Evolutionary conservation across 2,888 invertebrate genomes (phyloP).

Genomic region (Proisotoma minuta): DNA sequence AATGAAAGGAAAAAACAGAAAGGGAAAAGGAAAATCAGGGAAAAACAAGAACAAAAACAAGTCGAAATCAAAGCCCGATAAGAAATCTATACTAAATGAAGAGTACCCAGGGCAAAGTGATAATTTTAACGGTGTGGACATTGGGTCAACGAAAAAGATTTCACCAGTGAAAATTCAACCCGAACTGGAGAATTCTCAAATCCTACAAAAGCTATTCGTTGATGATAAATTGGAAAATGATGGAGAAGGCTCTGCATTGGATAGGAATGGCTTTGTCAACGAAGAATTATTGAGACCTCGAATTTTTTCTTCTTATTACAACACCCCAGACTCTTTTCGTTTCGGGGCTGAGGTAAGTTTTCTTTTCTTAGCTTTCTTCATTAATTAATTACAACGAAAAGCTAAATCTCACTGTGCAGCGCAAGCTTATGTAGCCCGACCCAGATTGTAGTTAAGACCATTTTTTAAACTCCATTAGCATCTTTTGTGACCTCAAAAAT

Average conservation of each 20-base stretch:
- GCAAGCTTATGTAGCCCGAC: no score
- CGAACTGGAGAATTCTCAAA: not conserved
- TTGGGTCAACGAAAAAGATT: slow-evolving; percentile 7
- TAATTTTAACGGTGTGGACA: slow-evolving; percentile 14
- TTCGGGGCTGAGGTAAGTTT: slow-evolving; percentile 51
- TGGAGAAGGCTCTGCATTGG: slow-evolving; percentile 11
- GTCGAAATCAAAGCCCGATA: slow-evolving; percentile 17
- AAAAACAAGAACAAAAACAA: slow-evolving; percentile 28
- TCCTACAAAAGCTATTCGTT: not conserved
- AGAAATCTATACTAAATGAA: slow-evolving; percentile 31
- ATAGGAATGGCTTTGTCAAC: slow-evolving; percentile 18
- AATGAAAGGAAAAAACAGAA: slow-evolving; percentile 10
- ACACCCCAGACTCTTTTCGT: slow-evolving; percentile 54
- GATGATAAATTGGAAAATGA: slow-evolving; percentile 14
- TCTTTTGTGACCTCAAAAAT: no score
- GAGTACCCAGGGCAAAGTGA: slow-evolving; percentile 26
- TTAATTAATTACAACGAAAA: not conserved
- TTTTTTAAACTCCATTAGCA: no score
- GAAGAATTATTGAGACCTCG: slow-evolving; percentile 34
- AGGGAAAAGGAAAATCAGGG: slow-evolving; percentile 22
- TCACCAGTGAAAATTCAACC: not conserved
- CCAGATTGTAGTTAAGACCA: no score
- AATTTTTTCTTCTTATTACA: slow-evolving; percentile 52
- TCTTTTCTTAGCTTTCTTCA: not conserved
- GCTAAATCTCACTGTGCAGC: no score